A percentile compares a stretch with the other conserved stretches of the same genome.
phyloP scores from a whole-genome alignment of 2,113 vertebrate species.

The Psittacula cyanocephala region DNA sequence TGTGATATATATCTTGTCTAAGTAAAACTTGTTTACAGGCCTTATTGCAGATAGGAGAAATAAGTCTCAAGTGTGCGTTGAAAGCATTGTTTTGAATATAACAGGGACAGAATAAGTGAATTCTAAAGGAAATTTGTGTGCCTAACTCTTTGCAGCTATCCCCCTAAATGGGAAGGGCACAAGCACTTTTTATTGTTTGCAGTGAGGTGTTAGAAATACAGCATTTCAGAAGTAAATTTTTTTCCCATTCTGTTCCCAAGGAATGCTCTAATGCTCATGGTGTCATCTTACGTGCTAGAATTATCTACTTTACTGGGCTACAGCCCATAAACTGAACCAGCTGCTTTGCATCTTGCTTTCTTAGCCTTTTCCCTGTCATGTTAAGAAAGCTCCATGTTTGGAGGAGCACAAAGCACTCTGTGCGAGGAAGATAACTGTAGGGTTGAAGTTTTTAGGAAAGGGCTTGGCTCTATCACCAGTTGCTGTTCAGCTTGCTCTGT shows the following conservation, averaged over 20 bases:
- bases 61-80: not conserved
- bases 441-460: not conserved
- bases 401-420: not conserved
- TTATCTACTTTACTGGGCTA: constrained; percentile 9
- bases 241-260: not conserved
- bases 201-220: not conserved
- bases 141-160: not conserved
- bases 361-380: not conserved
- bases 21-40: not conserved
- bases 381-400: not conserved
- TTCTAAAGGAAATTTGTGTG: not conserved
- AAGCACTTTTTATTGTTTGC: not conserved
- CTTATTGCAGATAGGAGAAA: not conserved
- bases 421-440: not conserved
- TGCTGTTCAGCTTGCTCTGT: constrained; percentile 9
- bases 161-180: not conserved
- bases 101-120: not conserved
- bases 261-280: not conserved
- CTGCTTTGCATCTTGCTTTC: not conserved
- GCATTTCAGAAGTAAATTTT: not conserved
- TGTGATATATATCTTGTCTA: not conserved
- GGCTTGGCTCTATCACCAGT: not conserved
- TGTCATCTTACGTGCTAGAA: not conserved
- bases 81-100: not conserved
- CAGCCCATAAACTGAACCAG: not conserved